A percentile compares a stretch with the other conserved stretches of the same genome.
These are phyloP conservation scores for Hylomyscus alleni DNA, from an alignment of 2,797 vertebrate species.

Conservation along the genomic window DNA sequence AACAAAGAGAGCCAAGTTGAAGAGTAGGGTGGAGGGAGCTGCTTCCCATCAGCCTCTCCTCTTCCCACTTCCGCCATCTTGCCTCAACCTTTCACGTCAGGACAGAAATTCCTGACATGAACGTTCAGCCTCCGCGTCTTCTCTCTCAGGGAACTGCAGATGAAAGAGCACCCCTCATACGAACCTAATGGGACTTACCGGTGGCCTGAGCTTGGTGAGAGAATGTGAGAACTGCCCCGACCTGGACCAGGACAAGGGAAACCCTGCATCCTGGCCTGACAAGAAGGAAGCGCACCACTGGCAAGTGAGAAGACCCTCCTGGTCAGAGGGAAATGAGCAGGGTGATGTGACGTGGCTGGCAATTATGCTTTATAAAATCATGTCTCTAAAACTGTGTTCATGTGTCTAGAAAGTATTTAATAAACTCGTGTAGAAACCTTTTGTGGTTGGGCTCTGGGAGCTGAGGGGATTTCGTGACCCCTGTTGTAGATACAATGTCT, in stretches of 20 bases:
- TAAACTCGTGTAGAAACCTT: conserved; percentile 70
- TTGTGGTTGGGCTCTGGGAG: conserved; percentile 60
- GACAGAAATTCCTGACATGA: background rate
- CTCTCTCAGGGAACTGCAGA: conserved; percentile 87
- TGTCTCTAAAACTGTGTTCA: conserved; percentile 41
- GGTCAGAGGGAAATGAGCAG: conserved; percentile 14
- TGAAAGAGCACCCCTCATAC: conserved; percentile 90
- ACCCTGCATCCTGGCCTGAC: background rate
- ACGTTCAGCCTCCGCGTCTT: background rate
- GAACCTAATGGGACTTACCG: conserved; percentile 82
- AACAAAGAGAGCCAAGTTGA: background rate
- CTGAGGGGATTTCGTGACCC: conserved; percentile 65
- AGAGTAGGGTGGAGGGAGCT: background rate
- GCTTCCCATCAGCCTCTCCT: background rate
- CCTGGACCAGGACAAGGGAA: conserved; percentile 26
- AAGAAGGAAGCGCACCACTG: background rate
- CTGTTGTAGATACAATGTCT: conserved; percentile 67
- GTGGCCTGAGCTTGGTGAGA: conserved; percentile 69
- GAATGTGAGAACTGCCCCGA: conserved; percentile 76
- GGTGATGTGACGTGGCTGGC: background rate
- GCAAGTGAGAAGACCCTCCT: background rate
- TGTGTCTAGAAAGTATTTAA: conserved; percentile 77
- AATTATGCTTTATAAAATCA: conserved; percentile 46
- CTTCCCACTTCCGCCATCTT: background rate
- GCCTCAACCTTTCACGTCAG: background rate